A percentile compares a stretch with the other conserved stretches of the same genome.
Conservation (phyloP, 2,113 vertebrate species). For the Prunella fulvescens region DNA sequence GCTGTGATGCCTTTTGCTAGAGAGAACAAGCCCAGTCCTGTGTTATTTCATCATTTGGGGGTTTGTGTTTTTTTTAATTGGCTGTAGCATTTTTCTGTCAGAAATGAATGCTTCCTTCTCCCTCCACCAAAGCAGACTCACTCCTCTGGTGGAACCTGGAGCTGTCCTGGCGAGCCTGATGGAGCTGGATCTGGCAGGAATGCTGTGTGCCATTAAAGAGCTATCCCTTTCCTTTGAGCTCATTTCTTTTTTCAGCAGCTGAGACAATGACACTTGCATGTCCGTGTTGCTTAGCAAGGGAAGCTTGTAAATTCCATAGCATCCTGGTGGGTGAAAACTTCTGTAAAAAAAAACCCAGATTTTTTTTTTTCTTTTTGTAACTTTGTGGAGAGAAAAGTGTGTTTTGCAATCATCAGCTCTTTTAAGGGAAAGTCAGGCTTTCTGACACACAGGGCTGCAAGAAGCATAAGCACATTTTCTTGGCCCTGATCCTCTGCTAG, state of each 20-base stretch:
- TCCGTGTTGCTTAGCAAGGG: not conserved
- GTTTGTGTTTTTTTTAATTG: not conserved
- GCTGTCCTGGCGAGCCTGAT: not conserved
- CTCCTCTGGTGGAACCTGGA: not conserved
- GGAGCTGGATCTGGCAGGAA: not conserved
- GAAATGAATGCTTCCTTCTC: not conserved
- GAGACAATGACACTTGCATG: not conserved
- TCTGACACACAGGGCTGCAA: not conserved
- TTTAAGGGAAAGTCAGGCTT: not conserved
- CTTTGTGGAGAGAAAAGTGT: not conserved
- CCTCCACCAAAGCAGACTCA: not conserved
- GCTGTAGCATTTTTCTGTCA: not conserved
- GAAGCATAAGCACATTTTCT: not conserved
- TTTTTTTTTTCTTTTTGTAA: not conserved
- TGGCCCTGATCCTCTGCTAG: not conserved
- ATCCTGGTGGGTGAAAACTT: not conserved
- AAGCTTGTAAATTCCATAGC: not conserved
- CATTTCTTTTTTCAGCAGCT: not conserved
- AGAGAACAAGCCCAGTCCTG: not conserved
- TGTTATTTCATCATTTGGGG: not conserved
- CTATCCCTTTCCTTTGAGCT: not conserved
- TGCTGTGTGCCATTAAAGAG: not conserved
- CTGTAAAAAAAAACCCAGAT: rapidly evolving
- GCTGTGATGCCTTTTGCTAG: not conserved
- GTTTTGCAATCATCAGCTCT: not conserved